Conservation (phyloP, 2,888 invertebrate genomes). For the Agrenia bidenticulata region DNA sequence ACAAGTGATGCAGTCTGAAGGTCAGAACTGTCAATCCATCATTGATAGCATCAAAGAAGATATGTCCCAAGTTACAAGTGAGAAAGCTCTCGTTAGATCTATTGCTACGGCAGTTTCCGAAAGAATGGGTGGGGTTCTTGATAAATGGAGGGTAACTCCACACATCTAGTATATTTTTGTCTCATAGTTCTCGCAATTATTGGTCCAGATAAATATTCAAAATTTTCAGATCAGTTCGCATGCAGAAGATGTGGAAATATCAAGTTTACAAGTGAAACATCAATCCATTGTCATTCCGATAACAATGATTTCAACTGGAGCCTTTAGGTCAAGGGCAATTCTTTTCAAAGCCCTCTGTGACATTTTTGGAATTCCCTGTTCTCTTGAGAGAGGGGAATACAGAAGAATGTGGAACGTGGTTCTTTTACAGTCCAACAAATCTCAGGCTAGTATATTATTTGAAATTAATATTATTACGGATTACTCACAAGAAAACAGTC, state of each 20-base stretch:
- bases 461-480: too few relatives aligned
- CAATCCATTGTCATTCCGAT: slow-evolving; percentile 42
- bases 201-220: background rate
- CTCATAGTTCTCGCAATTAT: background rate
- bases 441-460: slow-evolving; percentile 15
- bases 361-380: slow-evolving; percentile 64
- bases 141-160: slow-evolving; percentile 43
- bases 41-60: slow-evolving; percentile 15
- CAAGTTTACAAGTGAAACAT: slow-evolving; percentile 41
- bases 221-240: slow-evolving; percentile 29
- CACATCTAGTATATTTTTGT: background rate
- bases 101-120: slow-evolving; percentile 41
- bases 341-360: slow-evolving; percentile 69
- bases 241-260: slow-evolving; percentile 45
- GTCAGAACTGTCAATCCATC: slow-evolving; percentile 20
- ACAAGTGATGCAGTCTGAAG: slow-evolving; percentile 17
- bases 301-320: slow-evolving; percentile 42
- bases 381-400: slow-evolving; percentile 62
- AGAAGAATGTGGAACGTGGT: slow-evolving; percentile 67
- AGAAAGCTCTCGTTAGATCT: slow-evolving; percentile 36
- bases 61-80: slow-evolving; percentile 20
- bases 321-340: slow-evolving; percentile 59
- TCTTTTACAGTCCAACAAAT: slow-evolving; percentile 56
- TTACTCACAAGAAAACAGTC: background rate
- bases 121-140: slow-evolving; percentile 42